phyloP scores from a whole-genome alignment of 2,888 invertebrate genomes.

The Uloborus plumipes region DNA sequence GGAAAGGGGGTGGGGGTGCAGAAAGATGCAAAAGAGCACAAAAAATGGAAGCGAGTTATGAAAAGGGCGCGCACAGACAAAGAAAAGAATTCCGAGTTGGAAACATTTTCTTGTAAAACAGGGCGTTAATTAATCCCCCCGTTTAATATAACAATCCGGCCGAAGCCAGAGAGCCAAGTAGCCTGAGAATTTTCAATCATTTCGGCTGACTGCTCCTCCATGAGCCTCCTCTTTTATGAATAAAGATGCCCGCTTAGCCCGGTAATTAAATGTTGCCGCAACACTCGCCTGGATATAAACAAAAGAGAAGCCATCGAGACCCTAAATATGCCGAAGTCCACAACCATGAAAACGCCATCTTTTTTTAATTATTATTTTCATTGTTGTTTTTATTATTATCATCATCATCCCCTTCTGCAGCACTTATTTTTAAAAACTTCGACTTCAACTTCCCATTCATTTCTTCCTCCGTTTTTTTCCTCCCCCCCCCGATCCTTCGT shows the following conservation, averaged over 20 bases:
- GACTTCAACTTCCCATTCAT: too few relatives aligned
- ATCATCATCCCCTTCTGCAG: too few relatives aligned
- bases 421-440: too few relatives aligned
- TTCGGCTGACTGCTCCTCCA: slow-evolving; percentile 50
- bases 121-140: slow-evolving; percentile 57
- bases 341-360: slow-evolving; percentile 55
- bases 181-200: slow-evolving; percentile 61
- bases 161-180: slow-evolving; percentile 36
- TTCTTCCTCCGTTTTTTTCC: neutral
- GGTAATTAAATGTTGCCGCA: slow-evolving; percentile 61
- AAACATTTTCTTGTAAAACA: slow-evolving; percentile 64
- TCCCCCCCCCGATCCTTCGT: neutral
- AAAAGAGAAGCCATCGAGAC: slow-evolving; percentile 55
- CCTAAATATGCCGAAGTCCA: slow-evolving; percentile 51
- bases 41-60: slow-evolving; percentile 50
- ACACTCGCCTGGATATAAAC: slow-evolving; percentile 59
- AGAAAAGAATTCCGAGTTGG: slow-evolving; percentile 62
- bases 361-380: neutral
- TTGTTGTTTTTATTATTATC: too few relatives aligned
- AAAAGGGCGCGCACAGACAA: slow-evolving; percentile 59
- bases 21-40: slow-evolving; percentile 15
- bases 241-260: slow-evolving; percentile 56
- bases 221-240: slow-evolving; percentile 57
- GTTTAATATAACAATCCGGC: slow-evolving; percentile 60
- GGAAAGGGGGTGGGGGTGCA: slow-evolving; percentile 6